Evolutionary conservation across 92 coral and sea anemone genomes (phyloP).

Genomic region (Epizoanthus illoricatus): DNA sequence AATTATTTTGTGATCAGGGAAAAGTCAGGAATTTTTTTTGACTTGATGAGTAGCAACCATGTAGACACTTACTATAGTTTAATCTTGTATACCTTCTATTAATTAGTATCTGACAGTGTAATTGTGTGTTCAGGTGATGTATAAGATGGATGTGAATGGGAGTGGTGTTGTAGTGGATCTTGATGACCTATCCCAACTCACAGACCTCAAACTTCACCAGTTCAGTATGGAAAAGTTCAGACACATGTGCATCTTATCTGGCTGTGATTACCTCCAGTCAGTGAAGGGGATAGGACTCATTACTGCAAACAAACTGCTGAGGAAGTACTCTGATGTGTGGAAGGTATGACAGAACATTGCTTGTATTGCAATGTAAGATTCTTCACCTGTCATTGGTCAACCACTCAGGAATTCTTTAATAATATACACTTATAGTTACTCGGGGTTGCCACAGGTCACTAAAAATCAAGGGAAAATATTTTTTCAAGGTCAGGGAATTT

Average conservation of each 20-base stretch:
- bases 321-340: constrained; percentile 73
- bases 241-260: constrained; percentile 96
- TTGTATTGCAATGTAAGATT: neutral
- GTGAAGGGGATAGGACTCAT: constrained; percentile 93
- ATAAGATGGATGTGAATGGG: constrained; percentile 96
- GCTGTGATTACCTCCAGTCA: constrained; percentile 96
- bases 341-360: constrained; percentile 58
- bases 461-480: no score
- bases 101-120: neutral
- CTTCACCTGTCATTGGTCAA: neutral
- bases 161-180: constrained; percentile 72
- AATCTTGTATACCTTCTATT: neutral
- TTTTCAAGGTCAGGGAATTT: no score
- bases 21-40: no score
- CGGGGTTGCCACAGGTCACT: no score
- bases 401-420: neutral
- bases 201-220: constrained; percentile 79
- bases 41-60: no score
- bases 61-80: neutral
- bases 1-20: no score
- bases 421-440: no score
- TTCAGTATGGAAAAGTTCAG: constrained; percentile 92
- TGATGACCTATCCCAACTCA: constrained; percentile 79
- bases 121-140: constrained; percentile 69
- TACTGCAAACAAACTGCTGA: constrained; percentile 81